Base-by-base conservation (phyloP, 2,797 vertebrate species). In the Acanthurus tractus region DNA sequence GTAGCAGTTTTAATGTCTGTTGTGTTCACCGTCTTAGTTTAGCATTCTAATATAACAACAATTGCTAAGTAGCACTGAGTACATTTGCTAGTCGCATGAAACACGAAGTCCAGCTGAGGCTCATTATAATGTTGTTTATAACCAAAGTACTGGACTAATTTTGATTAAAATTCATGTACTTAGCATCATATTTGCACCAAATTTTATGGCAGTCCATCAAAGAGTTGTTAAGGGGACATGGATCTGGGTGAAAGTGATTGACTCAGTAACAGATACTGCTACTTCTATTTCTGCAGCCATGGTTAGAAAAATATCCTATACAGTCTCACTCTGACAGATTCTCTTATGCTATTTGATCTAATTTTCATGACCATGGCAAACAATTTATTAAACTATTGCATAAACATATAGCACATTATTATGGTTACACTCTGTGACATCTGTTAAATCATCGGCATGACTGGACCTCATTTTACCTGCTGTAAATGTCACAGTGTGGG, bases 401-500 rank as follows among this genome's bases (percentile, higher is more conserved):
- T 14, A 20, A 70, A 69, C 23, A 29, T 14, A 6, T 2, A 23
- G 59, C 14, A 49, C 9, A 56, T n/a, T 4, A 50, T 74, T 11
- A 13, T n/a, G 23, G 52, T 23, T 49, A 4, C 48, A 68, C 20
- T 36, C 15, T 23, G 12, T 52, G 48, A 57, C 73, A 61, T n/a
- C 23, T 66, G 52, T 34, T 71, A 25, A 70, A 50, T 62, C 12
- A 13, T 23, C 13, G 0, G 18, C 45, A 36, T 42, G 22, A 45
- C 56, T 18, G 36, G 36, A 56, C 65, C 58, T 71, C 4, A 1
- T 53, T 40, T 58, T 23, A 61, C 74, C 68, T 64, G 1, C 69
- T 70, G 52, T 79, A 79, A 84, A 87, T 84, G 82, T 87, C 82
- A 74, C n/a, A 7, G 67, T 15, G 55, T 48, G 55, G 25, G n/a